Base-by-base conservation (phyloP, 2,797 vertebrate genomes). In the Tapera naevia region DNA sequence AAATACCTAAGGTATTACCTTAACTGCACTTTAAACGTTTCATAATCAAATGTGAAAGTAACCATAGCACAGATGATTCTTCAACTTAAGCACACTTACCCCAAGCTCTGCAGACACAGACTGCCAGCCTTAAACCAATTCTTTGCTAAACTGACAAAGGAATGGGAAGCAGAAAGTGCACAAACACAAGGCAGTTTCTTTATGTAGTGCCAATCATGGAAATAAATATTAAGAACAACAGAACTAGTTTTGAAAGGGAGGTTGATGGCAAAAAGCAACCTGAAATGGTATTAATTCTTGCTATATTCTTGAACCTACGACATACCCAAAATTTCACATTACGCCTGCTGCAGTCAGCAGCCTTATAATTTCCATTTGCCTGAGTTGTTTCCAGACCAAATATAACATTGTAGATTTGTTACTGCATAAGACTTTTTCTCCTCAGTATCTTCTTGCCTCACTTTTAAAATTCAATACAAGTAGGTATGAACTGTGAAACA, bases 321-420 rank as follows among this genome's bases (percentile, higher is more conserved):
- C 17, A 9, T 30, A 53, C 5, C 1, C 14, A 11, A 8, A 5
- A 21, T 58, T 51, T 70, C 70, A 78, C 24, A 33, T 15, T 17
- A 35, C 19, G 64, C 27, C 65, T 27, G 22, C 53, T 51, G 53
- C 35, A 71, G 13, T 74, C 32, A 80, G 17, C 7, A 58, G 21
- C 54, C 2, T 13, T n/a, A 24, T 0, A 1, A 58, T 39, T 48
- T n/a, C 6, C 3, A 41, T 75, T 60, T 76, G 27, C 17, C 13
- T 1, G 1, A 70, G n/a, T 56, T 75, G 15, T 81, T 72, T 56
- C 17, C 30, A 66, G 50, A 88, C n/a, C 14, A 73, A 72, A 72
- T 33, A 27, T 21, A 85, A 13, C 23, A 60, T 28, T 28, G 73
- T 51, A 50, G 10, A 65, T 75, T 3, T 72, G 19, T 69, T 65